Percentiles rank a stretch among this genome's conserved stretches.
These are phyloP conservation scores for Rhabdomys dilectus DNA, from an alignment of 2,113 vertebrate genomes.

Conservation along the genomic window DNA sequence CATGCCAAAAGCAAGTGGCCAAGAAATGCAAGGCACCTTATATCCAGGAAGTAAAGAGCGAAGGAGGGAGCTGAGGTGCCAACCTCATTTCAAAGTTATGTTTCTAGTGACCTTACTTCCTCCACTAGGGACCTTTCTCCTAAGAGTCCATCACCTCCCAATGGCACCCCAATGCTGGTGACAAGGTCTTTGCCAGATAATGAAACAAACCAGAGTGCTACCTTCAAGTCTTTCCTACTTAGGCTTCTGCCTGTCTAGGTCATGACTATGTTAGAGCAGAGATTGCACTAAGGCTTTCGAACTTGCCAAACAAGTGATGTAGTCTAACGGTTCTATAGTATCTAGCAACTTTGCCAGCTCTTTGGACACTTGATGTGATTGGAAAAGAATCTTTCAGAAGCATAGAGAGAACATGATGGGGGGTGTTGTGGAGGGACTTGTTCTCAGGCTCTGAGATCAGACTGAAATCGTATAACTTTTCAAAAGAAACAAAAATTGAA, in stretches of 20 bases:
- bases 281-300: background rate
- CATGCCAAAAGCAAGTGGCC: too few relatives aligned
- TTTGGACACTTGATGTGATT: background rate
- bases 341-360: background rate
- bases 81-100: background rate
- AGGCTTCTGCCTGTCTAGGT: background rate
- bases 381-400: background rate
- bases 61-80: background rate
- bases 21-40: background rate
- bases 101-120: background rate
- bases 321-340: background rate
- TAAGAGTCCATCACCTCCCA: too few relatives aligned
- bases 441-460: background rate
- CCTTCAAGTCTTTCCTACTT: background rate
- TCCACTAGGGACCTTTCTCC: background rate
- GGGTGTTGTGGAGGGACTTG: background rate
- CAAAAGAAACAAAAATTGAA: constrained; percentile 19
- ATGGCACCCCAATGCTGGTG: background rate
- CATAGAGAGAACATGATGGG: background rate
- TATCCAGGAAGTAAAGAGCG: accelerated
- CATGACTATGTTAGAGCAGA: background rate
- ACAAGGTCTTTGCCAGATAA: background rate
- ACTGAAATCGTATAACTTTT: background rate
- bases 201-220: background rate
- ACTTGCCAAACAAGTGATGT: background rate